phyloP scores from a whole-genome alignment of 2,113 vertebrate genomes.

The Hippocampus abdominalis region DNA sequence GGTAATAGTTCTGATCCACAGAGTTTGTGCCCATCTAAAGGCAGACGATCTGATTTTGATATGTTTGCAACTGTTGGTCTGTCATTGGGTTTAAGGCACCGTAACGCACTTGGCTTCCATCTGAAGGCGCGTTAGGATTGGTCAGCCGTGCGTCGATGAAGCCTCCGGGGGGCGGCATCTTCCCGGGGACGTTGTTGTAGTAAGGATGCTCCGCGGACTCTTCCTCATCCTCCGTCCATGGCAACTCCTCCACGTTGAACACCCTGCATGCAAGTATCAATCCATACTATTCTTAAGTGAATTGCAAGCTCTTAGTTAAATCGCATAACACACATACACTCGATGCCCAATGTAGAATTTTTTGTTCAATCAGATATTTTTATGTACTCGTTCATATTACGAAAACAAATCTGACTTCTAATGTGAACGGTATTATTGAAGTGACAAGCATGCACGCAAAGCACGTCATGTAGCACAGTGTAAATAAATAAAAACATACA shows the following conservation, averaged over 20 bases:
- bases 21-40: conserved; percentile 71
- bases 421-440: too few species aligned
- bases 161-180: conserved; percentile 84
- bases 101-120: conserved; percentile 74
- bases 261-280: conserved; percentile 66
- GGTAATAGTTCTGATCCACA: conserved; percentile 90
- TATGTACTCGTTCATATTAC: too few species aligned
- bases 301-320: background rate
- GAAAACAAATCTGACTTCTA: too few species aligned
- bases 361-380: too few species aligned
- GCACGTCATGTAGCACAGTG: too few species aligned
- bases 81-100: background rate
- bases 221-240: conserved; percentile 86
- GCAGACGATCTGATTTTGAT: conserved; percentile 1
- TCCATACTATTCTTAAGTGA: background rate
- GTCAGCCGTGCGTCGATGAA: conserved; percentile 82
- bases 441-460: too few species aligned
- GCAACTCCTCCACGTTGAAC: conserved; percentile 88
- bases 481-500: too few species aligned
- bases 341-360: too few species aligned
- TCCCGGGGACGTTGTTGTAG: conserved; percentile 92
- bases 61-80: background rate
- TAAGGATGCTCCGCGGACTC: conserved; percentile 82
- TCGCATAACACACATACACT: background rate
- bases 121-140: conserved; percentile 67